Percentiles rank a stretch among this genome's conserved stretches.
Evolutionary conservation across 2,888 invertebrate species (phyloP).

Genomic region (Chromoteleia sp.): DNA sequence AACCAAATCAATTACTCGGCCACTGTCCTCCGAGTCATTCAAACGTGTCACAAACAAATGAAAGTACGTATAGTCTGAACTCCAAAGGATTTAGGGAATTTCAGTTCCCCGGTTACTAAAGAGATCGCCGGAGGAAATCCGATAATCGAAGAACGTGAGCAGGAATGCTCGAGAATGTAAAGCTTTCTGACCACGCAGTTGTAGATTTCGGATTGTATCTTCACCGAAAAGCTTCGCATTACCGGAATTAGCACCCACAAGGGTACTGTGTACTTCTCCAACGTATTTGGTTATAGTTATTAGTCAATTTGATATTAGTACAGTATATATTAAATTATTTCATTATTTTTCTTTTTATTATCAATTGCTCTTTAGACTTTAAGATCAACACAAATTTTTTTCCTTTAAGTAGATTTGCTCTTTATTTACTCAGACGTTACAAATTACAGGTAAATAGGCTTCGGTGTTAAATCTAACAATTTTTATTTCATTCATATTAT

Average conservation of each 20-base stretch:
- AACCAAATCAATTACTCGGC: neutral
- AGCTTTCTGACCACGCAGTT: constrained; percentile 29
- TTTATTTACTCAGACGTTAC: too few relatives aligned
- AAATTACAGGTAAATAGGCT: too few relatives aligned
- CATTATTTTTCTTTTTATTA: too few relatives aligned
- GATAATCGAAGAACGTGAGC: constrained; percentile 45
- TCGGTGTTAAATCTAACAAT: too few relatives aligned
- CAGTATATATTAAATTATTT: too few relatives aligned
- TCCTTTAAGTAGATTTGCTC: too few relatives aligned
- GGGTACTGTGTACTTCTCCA: too few relatives aligned
- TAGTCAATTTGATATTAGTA: too few relatives aligned
- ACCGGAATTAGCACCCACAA: neutral
- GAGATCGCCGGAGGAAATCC: constrained; percentile 44
- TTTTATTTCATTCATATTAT: too few relatives aligned
- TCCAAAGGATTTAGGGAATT: constrained; percentile 33
- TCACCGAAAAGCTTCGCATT: constrained; percentile 3
- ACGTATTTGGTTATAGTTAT: too few relatives aligned
- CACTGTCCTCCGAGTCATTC: neutral
- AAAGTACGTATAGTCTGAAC: constrained; percentile 14
- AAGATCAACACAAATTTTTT: too few relatives aligned
- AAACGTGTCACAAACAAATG: constrained; percentile 15
- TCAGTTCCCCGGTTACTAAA: constrained; percentile 23
- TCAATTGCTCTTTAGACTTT: too few relatives aligned
- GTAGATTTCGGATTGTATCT: constrained; percentile 15
- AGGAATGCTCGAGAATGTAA: constrained; percentile 24